Evolutionary conservation across 2,888 invertebrate species (phyloP), one percentile per base, ranked within the genome.

Genomic region (Cremastinae sp.): DNA sequence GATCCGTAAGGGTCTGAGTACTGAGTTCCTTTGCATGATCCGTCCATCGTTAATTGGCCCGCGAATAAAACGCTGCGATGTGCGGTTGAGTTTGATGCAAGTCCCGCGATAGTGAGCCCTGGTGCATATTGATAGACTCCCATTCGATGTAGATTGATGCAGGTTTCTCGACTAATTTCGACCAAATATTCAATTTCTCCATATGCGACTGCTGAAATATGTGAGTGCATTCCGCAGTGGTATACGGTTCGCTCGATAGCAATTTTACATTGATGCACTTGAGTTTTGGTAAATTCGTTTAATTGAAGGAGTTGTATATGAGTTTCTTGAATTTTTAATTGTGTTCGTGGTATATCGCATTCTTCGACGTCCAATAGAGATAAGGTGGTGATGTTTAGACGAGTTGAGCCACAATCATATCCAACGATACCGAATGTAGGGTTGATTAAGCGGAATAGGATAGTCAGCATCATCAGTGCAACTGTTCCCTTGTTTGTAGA

Each of bases 161-260:
- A 74, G 4, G 45, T 9, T 14, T 78, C 65, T 1, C n/a, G 18
- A 0, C 38, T 16, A 0, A 74, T 49, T 1, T 66, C 61, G 3
- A 22, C 36, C 1, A 78, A 18, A 14, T 71, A 79, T 68, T 75
- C 64, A 38, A 62, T 70, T 8, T 36, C 12, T n/a, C 64, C 71
- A 4, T 71, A 43, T 12, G 53, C 43, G 8, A 74, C 77, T 2
- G 59, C 18, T 5, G 75, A 78, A 20, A 22, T 20, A 16, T 78
- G 71, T n/a, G 76, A 78, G 2, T 75, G 68, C 78, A 74, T 74
- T 5, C 76, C 78, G 20, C 78, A 76, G 20, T 71, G 12, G 14
- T 49, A 53, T 0, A 75, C 14, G 0, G 64, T 61, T 3, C 79
- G 51, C 16, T 56, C 41, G n/a, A 79, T 71, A 8, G 69, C 56